phyloP scores from a whole-genome alignment of 2,113 vertebrate genomes.

The Sinocyclocheilus maitianheensis region DNA sequence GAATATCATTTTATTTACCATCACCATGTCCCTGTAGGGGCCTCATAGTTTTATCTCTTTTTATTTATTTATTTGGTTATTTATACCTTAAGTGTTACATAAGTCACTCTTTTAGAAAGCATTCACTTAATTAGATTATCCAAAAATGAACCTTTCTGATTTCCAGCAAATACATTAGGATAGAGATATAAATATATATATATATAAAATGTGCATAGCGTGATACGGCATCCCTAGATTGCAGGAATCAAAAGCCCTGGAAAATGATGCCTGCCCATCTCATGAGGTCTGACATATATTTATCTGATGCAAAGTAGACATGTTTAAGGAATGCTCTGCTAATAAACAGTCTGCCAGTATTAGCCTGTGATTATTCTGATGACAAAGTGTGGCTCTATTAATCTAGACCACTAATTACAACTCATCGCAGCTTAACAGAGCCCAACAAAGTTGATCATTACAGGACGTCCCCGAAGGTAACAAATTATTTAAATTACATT shows the following conservation, averaged over 20 bases:
- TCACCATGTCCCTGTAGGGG: neutral
- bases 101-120: neutral
- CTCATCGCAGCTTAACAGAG: constrained; percentile 57
- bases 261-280: neutral
- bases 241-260: neutral
- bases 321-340: constrained; percentile 7
- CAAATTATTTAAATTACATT: constrained; percentile 65
- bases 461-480: constrained; percentile 60
- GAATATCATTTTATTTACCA: neutral
- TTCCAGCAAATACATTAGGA: neutral
- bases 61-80: neutral
- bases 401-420: constrained; percentile 62
- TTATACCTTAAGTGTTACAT: neutral
- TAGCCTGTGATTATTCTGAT: constrained; percentile 51
- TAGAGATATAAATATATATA: too few relatives aligned
- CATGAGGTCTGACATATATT: neutral
- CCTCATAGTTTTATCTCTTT: neutral
- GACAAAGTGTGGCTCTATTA: constrained; percentile 57
- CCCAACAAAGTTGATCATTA: constrained; percentile 60
- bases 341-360: constrained; percentile 37
- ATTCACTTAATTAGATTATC: neutral
- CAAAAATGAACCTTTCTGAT: neutral
- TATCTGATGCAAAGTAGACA: neutral
- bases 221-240: neutral
- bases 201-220: too few relatives aligned